phyloP scores from a whole-genome alignment of 2,888 invertebrate genomes.

The Galerucella pusilla region DNA sequence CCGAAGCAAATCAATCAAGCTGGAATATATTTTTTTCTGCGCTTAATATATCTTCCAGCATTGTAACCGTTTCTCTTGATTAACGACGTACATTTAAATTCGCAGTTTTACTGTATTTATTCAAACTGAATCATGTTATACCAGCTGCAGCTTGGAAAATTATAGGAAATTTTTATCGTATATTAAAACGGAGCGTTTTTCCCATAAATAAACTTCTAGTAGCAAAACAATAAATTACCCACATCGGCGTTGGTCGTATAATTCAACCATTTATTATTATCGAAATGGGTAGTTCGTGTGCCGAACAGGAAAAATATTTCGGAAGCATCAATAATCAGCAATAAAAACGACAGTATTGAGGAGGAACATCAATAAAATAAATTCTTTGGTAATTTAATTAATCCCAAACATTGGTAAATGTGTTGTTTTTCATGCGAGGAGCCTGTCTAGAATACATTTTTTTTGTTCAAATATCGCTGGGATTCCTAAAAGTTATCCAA shows the following conservation, averaged over 20 bases:
- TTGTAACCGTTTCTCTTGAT: conserved; percentile 1
- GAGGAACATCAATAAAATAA: not conserved
- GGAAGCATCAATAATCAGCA: conserved; percentile 41
- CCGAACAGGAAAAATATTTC: conserved; percentile 48
- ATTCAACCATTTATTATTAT: conserved; percentile 36
- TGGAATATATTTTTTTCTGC: not conserved
- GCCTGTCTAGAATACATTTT: too few species aligned
- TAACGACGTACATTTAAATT: conserved; percentile 7
- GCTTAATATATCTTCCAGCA: not conserved
- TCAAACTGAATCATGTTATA: conserved; percentile 6
- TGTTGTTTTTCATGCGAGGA: not conserved
- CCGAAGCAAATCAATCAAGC: not conserved
- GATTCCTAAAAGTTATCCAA: not conserved
- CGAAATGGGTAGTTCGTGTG: conserved; percentile 17
- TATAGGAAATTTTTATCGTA: conserved; percentile 34
- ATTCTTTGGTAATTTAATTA: not conserved
- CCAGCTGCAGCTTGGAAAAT: conserved; percentile 23
- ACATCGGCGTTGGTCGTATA: conserved; percentile 37
- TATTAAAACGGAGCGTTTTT: conserved; percentile 30
- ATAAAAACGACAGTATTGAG: conserved; percentile 42
- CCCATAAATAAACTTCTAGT: conserved; percentile 32
- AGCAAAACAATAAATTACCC: conserved; percentile 35
- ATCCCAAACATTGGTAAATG: not conserved
- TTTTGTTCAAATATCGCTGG: not conserved
- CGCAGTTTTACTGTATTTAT: not conserved